Percentiles rank a stretch among this genome's conserved stretches.
Evolutionary conservation across 2,113 vertebrate genomes (phyloP).

Genomic region (Ptychochromis oligacanthus): DNA sequence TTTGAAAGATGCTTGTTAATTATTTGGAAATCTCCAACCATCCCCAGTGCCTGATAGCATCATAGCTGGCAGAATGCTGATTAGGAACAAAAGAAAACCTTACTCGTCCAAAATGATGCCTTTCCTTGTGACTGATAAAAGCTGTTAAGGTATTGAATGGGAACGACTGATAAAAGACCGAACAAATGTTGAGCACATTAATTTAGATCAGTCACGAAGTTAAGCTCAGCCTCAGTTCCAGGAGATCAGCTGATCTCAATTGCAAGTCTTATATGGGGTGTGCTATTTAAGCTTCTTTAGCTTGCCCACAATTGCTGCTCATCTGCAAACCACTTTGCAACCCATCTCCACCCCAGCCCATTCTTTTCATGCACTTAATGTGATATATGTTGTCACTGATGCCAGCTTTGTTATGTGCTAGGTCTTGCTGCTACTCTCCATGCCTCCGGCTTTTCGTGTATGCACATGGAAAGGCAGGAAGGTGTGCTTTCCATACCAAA

Average conservation of each 20-base stretch:
- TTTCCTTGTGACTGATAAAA: background rate
- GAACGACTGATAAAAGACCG: background rate
- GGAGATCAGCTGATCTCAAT: no score
- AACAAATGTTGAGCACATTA: background rate
- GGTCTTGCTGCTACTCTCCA: background rate
- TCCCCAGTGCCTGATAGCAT: background rate
- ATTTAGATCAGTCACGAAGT: background rate
- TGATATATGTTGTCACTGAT: background rate
- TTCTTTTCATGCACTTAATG: background rate
- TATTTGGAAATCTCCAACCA: slow-evolving; percentile 16
- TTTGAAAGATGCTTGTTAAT: slow-evolving; percentile 19
- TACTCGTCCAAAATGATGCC: background rate
- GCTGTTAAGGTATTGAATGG: no score
- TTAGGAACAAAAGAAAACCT: background rate
- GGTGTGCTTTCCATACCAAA: background rate
- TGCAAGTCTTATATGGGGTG: background rate
- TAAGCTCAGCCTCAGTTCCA: background rate
- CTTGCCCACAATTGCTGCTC: background rate
- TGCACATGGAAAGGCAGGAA: background rate
- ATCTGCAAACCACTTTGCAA: background rate
- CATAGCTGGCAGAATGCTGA: slow-evolving; percentile 9
- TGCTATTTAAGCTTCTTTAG: background rate
- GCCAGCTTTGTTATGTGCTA: background rate
- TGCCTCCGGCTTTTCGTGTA: background rate
- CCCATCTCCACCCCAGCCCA: background rate